These are phyloP conservation scores for Chiloscyllium plagiosum DNA, from an alignment of 2,113 vertebrate genomes.

Conservation along the genomic window DNA sequence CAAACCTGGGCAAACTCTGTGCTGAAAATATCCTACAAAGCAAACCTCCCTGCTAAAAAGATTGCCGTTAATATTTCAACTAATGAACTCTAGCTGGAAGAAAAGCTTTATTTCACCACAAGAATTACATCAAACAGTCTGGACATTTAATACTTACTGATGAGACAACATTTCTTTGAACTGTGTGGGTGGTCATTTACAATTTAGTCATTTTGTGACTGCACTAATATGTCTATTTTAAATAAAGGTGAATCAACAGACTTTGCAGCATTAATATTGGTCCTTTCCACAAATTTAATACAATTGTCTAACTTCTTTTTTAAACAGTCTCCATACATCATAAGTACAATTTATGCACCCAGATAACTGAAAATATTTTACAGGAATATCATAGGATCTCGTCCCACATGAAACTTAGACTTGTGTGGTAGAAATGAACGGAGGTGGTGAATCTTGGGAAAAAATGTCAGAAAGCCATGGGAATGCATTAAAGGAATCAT, in stretches of 20 bases:
- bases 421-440: neutral
- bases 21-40: constrained; percentile 53
- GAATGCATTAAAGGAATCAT: too few relatives aligned
- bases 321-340: neutral
- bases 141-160: neutral
- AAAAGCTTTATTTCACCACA: neutral
- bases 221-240: neutral
- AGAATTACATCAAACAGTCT: neutral
- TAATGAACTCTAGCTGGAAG: neutral
- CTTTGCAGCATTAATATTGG: neutral
- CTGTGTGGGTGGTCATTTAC: neutral
- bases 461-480: too few relatives aligned
- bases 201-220: neutral
- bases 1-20: constrained; percentile 53
- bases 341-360: neutral
- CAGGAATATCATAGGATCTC: neutral
- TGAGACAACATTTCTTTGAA: neutral
- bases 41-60: constrained; percentile 50
- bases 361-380: neutral
- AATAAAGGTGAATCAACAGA: neutral
- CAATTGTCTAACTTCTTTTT: neutral
- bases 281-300: neutral
- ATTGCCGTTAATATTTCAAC: neutral
- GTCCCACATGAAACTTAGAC: neutral
- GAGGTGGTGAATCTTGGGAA: too few relatives aligned